phyloP scores from a whole-genome alignment of 2,888 invertebrate genomes.

The Bimastos eiseni region DNA sequence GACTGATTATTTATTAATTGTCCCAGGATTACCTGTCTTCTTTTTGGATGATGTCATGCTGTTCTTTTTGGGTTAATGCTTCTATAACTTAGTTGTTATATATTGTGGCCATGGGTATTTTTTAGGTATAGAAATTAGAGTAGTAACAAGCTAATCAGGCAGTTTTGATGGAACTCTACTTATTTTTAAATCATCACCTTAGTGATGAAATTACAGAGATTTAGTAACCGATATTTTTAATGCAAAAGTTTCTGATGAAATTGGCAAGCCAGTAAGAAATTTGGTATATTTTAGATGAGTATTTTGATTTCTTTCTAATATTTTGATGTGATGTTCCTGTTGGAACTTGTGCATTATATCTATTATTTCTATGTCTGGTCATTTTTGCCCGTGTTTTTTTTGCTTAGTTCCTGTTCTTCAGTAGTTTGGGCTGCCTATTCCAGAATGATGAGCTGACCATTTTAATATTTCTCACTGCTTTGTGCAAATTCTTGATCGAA shows the following conservation, averaged over 20 bases:
- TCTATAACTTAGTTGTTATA: neutral
- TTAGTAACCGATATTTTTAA: neutral
- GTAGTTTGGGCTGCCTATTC: neutral
- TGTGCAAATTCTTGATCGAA: neutral
- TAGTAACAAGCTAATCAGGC: constrained; percentile 13
- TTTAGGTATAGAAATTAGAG: neutral
- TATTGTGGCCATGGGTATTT: neutral
- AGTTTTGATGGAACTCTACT: neutral
- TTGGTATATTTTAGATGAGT: neutral
- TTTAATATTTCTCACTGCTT: neutral
- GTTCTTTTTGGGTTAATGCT: neutral
- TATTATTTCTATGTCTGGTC: neutral
- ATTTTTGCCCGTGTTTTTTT: neutral
- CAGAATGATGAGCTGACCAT: neutral
- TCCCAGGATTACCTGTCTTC: neutral
- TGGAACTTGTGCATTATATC: neutral
- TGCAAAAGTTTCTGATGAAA: no score
- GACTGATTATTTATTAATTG: neutral
- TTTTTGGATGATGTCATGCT: neutral
- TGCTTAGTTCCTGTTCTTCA: neutral
- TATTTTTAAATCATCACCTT: neutral
- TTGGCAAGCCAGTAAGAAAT: neutral
- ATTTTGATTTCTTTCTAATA: neutral
- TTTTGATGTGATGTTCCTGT: neutral
- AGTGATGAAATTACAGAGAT: neutral